These are phyloP conservation scores for Hylomyscus alleni DNA, from an alignment of 2,797 vertebrate species.

Conservation along the genomic window DNA sequence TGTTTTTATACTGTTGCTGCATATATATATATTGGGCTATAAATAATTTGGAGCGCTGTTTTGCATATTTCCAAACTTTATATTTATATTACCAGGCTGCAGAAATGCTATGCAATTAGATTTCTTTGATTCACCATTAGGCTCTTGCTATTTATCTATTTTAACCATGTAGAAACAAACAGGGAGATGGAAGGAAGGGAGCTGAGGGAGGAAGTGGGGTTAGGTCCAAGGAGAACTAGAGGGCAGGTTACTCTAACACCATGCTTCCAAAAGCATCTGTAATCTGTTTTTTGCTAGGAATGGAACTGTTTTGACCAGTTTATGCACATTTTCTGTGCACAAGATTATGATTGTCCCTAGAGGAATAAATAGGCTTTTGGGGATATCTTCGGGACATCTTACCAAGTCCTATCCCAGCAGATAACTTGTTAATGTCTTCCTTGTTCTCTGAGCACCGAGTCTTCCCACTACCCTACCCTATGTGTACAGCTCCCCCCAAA, in stretches of 20 bases:
- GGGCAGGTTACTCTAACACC: neutral
- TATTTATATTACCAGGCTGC: neutral
- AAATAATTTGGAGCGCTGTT: neutral
- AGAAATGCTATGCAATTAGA: neutral
- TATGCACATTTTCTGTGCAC: neutral
- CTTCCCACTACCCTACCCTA: neutral
- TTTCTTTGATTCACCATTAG: neutral
- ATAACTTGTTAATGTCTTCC: neutral
- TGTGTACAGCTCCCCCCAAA: no score
- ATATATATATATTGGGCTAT: neutral
- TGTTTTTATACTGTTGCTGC: neutral
- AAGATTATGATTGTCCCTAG: neutral
- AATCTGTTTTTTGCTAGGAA: neutral
- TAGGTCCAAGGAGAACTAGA: neutral
- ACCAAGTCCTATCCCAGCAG: neutral
- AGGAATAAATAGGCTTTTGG: neutral
- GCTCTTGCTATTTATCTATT: neutral
- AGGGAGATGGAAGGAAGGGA: neutral
- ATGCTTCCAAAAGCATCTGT: neutral
- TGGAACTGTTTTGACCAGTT: neutral
- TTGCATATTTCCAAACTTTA: constrained; percentile 20
- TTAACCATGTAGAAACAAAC: neutral
- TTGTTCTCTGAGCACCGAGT: neutral
- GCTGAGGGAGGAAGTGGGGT: neutral
- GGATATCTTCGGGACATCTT: neutral